These are phyloP conservation scores for Paratrypauchen microcephalus DNA, from an alignment of 2,797 vertebrate genomes.

Conservation along the genomic window DNA sequence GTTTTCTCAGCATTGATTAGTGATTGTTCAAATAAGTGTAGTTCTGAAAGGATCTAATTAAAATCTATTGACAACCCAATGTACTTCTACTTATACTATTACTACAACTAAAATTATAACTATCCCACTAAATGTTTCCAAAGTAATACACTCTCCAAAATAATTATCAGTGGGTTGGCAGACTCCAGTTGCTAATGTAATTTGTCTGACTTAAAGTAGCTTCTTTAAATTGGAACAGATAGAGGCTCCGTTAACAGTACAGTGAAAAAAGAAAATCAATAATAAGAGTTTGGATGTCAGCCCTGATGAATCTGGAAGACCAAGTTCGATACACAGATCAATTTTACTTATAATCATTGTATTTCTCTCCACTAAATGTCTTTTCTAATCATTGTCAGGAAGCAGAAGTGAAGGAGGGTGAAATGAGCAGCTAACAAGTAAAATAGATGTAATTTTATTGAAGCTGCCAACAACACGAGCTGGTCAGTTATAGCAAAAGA, in stretches of 20 bases:
- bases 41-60: no score
- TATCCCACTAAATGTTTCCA: neutral
- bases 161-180: conserved; percentile 47
- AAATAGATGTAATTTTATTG: conserved; percentile 40
- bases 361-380: conserved; percentile 55
- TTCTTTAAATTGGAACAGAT: conserved; percentile 9
- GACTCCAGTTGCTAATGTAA: conserved; percentile 47
- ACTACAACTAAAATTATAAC: neutral
- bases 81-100: neutral
- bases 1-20: no score
- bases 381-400: conserved; percentile 48
- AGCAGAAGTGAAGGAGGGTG: conserved; percentile 14
- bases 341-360: conserved; percentile 65
- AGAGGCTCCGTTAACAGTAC: conserved; percentile 47
- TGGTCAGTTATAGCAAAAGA: neutral
- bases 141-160: neutral
- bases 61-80: neutral
- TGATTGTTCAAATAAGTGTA: no score
- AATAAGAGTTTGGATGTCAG: conserved; percentile 55
- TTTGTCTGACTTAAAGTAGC: conserved; percentile 39
- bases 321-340: conserved; percentile 62
- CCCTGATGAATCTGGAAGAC: conserved; percentile 52
- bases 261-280: conserved; percentile 58
- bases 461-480: neutral
- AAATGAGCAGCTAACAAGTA: conserved; percentile 21